Percentiles rank a stretch among this genome's conserved stretches.
Evolutionary conservation across 2,113 vertebrate species (phyloP).

Genomic region (Jacana jacana): DNA sequence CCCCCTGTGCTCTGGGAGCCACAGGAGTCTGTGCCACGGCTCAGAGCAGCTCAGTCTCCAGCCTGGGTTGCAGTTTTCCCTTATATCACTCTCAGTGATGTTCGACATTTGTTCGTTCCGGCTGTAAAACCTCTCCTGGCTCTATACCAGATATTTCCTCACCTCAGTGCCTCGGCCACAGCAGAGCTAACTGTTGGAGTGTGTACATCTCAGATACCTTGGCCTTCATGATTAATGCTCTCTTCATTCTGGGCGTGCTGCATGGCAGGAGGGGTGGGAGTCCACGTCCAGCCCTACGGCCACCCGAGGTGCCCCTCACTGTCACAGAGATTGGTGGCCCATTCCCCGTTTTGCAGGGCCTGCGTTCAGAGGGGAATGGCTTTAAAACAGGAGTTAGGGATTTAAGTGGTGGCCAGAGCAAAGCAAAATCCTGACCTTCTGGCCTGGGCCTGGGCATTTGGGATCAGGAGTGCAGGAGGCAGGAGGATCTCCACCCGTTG

Average conservation of each 20-base stretch:
- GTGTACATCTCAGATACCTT: accelerated
- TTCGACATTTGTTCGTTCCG: slow-evolving; percentile 21
- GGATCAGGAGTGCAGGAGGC: accelerated
- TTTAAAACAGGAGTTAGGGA: neutral
- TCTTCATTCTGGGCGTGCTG: accelerated
- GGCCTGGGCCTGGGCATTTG: neutral
- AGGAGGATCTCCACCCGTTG: accelerated
- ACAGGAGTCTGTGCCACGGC: neutral
- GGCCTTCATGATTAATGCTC: neutral
- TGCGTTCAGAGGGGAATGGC: neutral
- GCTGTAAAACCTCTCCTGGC: slow-evolving; percentile 53
- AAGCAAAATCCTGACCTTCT: neutral
- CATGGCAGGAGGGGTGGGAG: neutral
- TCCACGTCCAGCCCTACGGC: neutral
- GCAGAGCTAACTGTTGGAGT: neutral
- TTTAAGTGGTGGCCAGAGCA: neutral
- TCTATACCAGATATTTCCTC: neutral
- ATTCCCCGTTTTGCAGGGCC: accelerated
- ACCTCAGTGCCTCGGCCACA: neutral
- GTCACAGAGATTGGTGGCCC: accelerated
- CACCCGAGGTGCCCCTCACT: neutral
- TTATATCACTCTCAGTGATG: neutral
- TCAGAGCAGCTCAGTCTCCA: neutral
- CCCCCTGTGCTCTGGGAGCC: neutral
- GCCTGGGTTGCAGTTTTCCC: neutral